Conservation (phyloP, 2,888 invertebrate genomes). For the Cetonia aurata region DNA sequence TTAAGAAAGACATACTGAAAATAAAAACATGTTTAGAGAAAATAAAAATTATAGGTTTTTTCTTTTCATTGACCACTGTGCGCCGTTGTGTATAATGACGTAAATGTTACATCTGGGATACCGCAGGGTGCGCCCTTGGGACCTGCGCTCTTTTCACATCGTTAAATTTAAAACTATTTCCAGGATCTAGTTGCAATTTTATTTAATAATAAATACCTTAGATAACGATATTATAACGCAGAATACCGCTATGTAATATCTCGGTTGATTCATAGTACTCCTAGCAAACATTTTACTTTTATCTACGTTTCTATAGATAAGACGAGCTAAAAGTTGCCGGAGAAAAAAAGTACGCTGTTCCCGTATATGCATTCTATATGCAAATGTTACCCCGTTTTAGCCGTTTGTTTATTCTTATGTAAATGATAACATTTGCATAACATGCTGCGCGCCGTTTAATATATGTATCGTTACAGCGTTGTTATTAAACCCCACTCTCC, state of each 20-base stretch:
- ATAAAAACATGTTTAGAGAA: too few relatives aligned
- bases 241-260: not conserved
- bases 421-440: constrained; percentile 29
- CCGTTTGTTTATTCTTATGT: constrained; percentile 28
- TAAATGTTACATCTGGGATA: constrained; percentile 21
- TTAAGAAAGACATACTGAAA: too few relatives aligned
- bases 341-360: not conserved
- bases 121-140: constrained; percentile 18
- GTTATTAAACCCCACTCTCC: constrained; percentile 7
- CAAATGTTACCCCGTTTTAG: not conserved
- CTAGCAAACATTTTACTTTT: not conserved
- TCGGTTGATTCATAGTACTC: not conserved
- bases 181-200: constrained; percentile 7
- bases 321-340: not conserved
- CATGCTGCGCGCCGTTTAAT: constrained; percentile 3
- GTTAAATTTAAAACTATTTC: constrained; percentile 1
- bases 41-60: too few relatives aligned
- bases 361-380: constrained; percentile 26
- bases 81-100: not conserved
- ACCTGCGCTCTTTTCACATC: not conserved
- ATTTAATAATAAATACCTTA: constrained; percentile 2
- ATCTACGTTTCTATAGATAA: constrained; percentile 1
- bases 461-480: constrained; percentile 11
- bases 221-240: not conserved
- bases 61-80: too few relatives aligned